phyloP scores from a whole-genome alignment of 2,888 invertebrate genomes.

The Trachelus tabidus region DNA sequence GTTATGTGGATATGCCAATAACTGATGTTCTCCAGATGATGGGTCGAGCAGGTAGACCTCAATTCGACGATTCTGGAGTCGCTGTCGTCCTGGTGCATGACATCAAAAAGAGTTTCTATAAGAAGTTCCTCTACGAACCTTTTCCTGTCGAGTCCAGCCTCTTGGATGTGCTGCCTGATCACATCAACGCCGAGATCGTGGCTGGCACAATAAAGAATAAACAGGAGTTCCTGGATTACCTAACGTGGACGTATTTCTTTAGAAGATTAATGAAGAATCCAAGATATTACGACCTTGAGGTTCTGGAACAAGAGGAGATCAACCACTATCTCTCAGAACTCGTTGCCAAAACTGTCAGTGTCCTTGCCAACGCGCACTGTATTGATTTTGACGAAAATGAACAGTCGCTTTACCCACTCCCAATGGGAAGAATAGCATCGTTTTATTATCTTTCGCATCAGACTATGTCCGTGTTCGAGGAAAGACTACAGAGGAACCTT shows the following conservation, averaged over 20 bases:
- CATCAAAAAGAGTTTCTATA: constrained; percentile 98
- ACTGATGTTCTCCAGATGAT: constrained; percentile 99
- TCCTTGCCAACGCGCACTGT: constrained; percentile 82
- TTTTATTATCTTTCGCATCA: constrained; percentile 96
- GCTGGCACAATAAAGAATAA: constrained; percentile 95
- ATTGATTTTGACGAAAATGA: constrained; percentile 79
- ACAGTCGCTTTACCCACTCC: constrained; percentile 47
- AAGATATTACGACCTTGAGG: constrained; percentile 85
- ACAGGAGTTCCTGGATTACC: constrained; percentile 93
- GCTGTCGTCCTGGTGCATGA: constrained; percentile 94
- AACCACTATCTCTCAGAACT: constrained; percentile 83
- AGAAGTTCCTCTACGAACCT: constrained; percentile 98
- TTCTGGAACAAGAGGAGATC: constrained; percentile 75
- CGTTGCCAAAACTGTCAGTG: constrained; percentile 81
- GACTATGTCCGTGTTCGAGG: constrained; percentile 87
- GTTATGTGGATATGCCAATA: constrained; percentile 99
- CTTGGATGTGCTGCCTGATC: constrained; percentile 91
- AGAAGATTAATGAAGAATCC: constrained; percentile 92
- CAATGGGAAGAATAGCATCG: constrained; percentile 93
- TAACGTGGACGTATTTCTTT: constrained; percentile 99
- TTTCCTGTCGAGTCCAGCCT: constrained; percentile 99
- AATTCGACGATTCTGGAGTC: constrained; percentile 93
- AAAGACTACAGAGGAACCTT: constrained; percentile 74
- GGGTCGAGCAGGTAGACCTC: constrained; percentile 97
- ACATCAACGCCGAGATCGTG: constrained; percentile 96